Conservation (phyloP, 92 coral and sea anemone genomes). For the Palythoa grandis region DNA sequence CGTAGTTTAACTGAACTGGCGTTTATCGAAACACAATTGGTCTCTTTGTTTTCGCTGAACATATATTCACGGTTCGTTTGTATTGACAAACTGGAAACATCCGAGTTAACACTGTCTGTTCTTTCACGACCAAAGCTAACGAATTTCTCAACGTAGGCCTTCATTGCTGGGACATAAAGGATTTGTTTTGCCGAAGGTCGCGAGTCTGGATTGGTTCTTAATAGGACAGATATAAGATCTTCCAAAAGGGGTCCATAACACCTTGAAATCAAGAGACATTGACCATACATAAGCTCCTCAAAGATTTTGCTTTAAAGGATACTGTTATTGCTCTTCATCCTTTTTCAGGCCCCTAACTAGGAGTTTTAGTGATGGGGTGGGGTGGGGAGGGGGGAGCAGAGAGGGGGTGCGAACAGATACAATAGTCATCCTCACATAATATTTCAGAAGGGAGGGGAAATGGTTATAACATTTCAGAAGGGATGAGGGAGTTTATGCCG, state of each 20-base stretch:
- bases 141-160: constrained; percentile 74
- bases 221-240: constrained; percentile 83
- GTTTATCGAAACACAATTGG: not conserved
- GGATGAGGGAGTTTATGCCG: too few relatives aligned
- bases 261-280: constrained; percentile 44
- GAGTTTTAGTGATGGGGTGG: too few relatives aligned
- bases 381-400: too few relatives aligned
- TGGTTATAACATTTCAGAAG: too few relatives aligned
- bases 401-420: too few relatives aligned
- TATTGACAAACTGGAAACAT: constrained; percentile 29
- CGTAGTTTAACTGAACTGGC: not conserved
- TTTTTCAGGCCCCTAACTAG: too few relatives aligned
- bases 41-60: not conserved
- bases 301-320: too few relatives aligned
- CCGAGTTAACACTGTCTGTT: constrained; percentile 61
- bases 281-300: too few relatives aligned
- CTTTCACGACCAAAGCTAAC: constrained; percentile 47
- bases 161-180: constrained; percentile 92
- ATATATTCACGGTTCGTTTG: not conserved
- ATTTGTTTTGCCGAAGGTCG: constrained; percentile 98
- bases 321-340: too few relatives aligned
- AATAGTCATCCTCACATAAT: too few relatives aligned
- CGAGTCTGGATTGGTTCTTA: constrained; percentile 81
- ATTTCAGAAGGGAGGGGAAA: too few relatives aligned
- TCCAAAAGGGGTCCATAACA: constrained; percentile 82